Evolutionary conservation across 2,888 invertebrate species (phyloP).

Genomic region (Drosophila borborema): DNA sequence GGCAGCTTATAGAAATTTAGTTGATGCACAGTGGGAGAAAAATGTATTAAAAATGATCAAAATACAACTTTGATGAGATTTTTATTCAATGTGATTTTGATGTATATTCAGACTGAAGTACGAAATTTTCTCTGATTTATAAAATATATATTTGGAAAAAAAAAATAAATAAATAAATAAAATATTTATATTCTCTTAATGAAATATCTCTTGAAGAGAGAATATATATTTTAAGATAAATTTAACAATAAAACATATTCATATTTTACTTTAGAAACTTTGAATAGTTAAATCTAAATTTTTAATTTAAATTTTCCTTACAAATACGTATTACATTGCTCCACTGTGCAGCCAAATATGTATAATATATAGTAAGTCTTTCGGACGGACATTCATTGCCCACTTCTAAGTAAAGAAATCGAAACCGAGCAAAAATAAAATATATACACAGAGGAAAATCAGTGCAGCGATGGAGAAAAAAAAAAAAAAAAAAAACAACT

Average conservation of each 20-base stretch:
- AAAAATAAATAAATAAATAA: too few species aligned
- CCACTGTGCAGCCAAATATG: conserved; percentile 47
- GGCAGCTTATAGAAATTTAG: conserved; percentile 60
- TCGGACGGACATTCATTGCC: conserved; percentile 59
- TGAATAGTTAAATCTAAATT: too few species aligned
- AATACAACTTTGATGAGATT: too few species aligned
- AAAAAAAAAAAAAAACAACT: conserved; percentile 38
- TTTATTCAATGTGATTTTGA: too few species aligned
- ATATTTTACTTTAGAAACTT: too few species aligned
- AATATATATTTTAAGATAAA: too few species aligned
- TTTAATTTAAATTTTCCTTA: not conserved
- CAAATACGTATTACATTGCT: not conserved
- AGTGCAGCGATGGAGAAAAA: conserved; percentile 50
- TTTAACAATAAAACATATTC: too few species aligned
- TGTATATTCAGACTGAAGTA: not conserved
- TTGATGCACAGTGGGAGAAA: conserved; percentile 57
- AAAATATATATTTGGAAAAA: too few species aligned
- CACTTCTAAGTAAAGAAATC: conserved; percentile 79
- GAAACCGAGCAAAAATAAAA: conserved; percentile 74
- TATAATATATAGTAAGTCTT: conserved; percentile 25
- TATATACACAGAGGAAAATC: conserved; percentile 58
- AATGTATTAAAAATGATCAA: not conserved
- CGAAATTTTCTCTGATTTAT: too few species aligned
- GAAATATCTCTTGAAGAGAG: too few species aligned
- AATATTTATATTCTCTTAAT: too few species aligned